Percentiles rank a stretch among this genome's conserved stretches.
Conservation (phyloP, 2,113 vertebrate species). For the Rutilus rutilus region DNA sequence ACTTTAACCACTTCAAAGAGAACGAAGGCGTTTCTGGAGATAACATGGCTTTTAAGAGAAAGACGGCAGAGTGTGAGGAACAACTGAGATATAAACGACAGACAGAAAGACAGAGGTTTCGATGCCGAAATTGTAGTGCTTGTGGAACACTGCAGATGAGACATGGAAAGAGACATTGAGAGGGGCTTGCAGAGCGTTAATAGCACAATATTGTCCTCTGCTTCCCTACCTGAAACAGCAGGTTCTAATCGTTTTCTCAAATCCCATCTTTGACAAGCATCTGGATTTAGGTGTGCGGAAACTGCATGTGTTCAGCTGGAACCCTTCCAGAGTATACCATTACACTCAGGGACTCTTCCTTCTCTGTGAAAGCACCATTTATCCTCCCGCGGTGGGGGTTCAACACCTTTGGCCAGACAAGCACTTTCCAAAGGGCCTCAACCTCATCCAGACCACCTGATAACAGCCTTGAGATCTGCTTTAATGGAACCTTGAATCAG, state of each 20-base stretch:
- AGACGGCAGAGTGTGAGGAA: slow-evolving; percentile 56
- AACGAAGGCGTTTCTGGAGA: slow-evolving; percentile 23
- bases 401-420: slow-evolving; percentile 49
- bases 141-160: neutral
- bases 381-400: slow-evolving; percentile 48
- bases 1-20: slow-evolving; percentile 36
- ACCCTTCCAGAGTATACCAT: slow-evolving; percentile 23
- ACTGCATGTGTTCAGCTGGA: slow-evolving; percentile 33
- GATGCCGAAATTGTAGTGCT: slow-evolving; percentile 22
- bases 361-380: slow-evolving; percentile 39
- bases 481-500: slow-evolving; percentile 45
- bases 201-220: neutral
- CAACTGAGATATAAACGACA: slow-evolving; percentile 49
- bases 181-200: neutral
- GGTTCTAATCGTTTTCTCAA: slow-evolving; percentile 46
- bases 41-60: slow-evolving; percentile 28
- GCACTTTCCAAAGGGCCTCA: slow-evolving; percentile 45
- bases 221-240: slow-evolving; percentile 10
- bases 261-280: slow-evolving; percentile 30
- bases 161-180: neutral
- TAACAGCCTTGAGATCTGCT: slow-evolving; percentile 35
- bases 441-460: slow-evolving; percentile 5
- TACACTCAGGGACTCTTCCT: slow-evolving; percentile 42
- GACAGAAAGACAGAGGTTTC: slow-evolving; percentile 21
- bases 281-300: neutral